Evolutionary conservation across 2,888 invertebrate genomes (phyloP), one percentile per base, ranked within the genome.

Genomic region (Drosophila aldrichi): DNA sequence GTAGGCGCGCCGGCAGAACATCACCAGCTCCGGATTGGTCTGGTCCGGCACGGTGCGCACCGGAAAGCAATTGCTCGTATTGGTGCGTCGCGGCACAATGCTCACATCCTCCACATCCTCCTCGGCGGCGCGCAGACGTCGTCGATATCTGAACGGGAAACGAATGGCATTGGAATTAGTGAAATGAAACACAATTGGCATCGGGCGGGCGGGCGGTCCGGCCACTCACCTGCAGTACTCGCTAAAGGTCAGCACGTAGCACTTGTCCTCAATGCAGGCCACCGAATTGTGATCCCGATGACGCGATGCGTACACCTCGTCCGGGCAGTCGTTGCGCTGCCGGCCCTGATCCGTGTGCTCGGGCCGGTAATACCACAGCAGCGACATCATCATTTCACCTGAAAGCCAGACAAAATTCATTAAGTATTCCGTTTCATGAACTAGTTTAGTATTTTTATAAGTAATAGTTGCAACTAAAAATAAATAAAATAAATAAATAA

Each of bases 331-430:
- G 56, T 94, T 95, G 18, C 95, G 94, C 89, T 95, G 95, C 36
- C 97, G 95, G 29, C 98, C 98, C 90, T 96, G 96, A 91, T 98
- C 98, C 18, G 98, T 98, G 93, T 99, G 98, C 93, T 99, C 99
- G 1, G 98, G 98, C 88, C 98, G 95, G 94, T 99, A 99, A 94
- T 98, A 99, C 99, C 99, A 99, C 79, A 98, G 94, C 70, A 99
- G 94, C 5, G 98, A 98, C 94, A 98, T 97, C 98, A 98, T 98
- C 98, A 98, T 98, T 94, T 98, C 98, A 70, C 97, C 98, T 98
- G 93, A 0, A 34, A 29, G 12, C 1, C 18, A 49, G 3, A 0
- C 1, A 1, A 7, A 51, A 51, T 34, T 3, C 34, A 14, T 40
- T 1, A 12, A 7, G 40, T 2, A 8, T 14, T 14, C 29, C 1